phyloP scores from a whole-genome alignment of 2,797 vertebrate genomes.

The Semaprochilodus insignis region DNA sequence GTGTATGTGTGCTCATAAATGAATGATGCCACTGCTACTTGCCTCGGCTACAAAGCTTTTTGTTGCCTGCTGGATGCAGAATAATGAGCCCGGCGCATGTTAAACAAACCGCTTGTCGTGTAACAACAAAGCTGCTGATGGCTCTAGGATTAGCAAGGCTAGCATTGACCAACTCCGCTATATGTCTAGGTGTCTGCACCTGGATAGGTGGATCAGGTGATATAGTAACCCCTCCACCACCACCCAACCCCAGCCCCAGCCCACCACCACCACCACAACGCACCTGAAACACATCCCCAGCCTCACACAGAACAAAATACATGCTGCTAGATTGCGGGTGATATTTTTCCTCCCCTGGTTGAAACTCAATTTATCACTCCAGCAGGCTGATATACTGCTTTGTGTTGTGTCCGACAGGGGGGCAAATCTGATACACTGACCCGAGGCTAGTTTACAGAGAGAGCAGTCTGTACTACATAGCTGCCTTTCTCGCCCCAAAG shows the following conservation, averaged over 20 bases:
- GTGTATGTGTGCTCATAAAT: neutral
- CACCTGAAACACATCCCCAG: neutral
- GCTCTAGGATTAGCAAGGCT: constrained; percentile 22
- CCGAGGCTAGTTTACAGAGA: constrained; percentile 66
- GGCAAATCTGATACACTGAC: constrained; percentile 73
- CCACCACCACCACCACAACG: neutral
- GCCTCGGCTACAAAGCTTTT: neutral
- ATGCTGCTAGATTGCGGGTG: neutral
- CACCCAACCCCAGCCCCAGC: neutral
- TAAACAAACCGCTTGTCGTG: constrained; percentile 18
- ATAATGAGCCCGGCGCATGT: constrained; percentile 30
- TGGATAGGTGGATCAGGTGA: constrained; percentile 8
- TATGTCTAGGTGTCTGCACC: neutral
- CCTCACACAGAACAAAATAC: constrained; percentile 1
- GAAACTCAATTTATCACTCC: constrained; percentile 70
- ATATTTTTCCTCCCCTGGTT: constrained; percentile 51
- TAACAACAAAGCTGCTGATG: constrained; percentile 37
- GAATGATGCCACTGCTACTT: constrained; percentile 19
- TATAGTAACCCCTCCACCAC: neutral
- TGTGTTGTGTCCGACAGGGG: constrained; percentile 57
- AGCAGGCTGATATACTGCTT: constrained; percentile 58
- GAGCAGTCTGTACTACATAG: constrained; percentile 61
- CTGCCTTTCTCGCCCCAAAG: constrained; percentile 56
- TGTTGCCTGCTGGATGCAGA: constrained; percentile 31
- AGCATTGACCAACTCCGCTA: neutral